Conservation (phyloP, 1,140 invertebrate species). For the Chelonus insularis region DNA sequence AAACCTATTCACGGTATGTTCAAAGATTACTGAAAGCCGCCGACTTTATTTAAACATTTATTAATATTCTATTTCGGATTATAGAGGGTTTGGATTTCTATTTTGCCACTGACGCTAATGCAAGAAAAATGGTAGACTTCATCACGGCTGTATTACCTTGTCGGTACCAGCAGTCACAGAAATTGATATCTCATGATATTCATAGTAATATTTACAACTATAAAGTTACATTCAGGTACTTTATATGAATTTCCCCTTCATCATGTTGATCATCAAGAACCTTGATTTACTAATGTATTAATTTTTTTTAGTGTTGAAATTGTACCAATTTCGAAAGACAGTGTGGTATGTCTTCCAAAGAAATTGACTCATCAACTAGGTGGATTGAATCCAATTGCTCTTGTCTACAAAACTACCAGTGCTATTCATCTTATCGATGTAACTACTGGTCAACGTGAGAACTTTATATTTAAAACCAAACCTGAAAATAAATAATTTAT, state of each 20-base stretch:
- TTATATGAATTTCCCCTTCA: too few species aligned
- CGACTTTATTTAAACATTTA: too few species aligned
- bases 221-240: conserved; percentile 79
- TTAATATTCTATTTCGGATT: conserved; percentile 39
- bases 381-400: conserved; percentile 88
- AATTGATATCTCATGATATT: conserved; percentile 96
- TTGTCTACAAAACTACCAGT: conserved; percentile 88
- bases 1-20: conserved; percentile 84
- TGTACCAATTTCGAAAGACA: conserved; percentile 95
- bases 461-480: too few species aligned
- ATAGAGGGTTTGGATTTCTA: conserved; percentile 96
- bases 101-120: conserved; percentile 86
- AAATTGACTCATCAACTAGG: conserved; percentile 87
- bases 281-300: neutral
- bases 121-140: conserved; percentile 96
- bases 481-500: neutral
- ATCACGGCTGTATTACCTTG: conserved; percentile 83
- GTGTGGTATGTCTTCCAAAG: conserved; percentile 89
- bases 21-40: conserved; percentile 29
- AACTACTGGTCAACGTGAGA: conserved; percentile 83
- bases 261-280: too few species aligned
- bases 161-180: conserved; percentile 87
- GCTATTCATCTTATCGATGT: conserved; percentile 94
- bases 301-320: conserved; percentile 74
- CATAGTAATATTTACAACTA: conserved; percentile 98